Evolutionary conservation across 2,797 vertebrate species (phyloP).

Genomic region (Cryptoblepharus egeriae): DNA sequence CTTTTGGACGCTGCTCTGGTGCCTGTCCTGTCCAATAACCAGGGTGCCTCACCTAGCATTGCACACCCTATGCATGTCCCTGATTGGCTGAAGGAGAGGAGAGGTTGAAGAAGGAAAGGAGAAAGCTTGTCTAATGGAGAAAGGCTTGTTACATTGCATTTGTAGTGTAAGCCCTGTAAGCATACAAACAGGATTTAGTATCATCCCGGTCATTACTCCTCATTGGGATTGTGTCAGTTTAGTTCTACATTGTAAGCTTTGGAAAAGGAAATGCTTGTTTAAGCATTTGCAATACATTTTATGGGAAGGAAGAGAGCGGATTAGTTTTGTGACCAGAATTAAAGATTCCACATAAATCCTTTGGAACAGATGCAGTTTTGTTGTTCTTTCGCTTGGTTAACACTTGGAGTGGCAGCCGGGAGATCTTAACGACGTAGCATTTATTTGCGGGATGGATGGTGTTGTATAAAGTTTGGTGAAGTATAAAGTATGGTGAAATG

Average conservation of each 20-base stretch:
- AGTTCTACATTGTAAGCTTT: constrained; percentile 23
- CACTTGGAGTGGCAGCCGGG: background rate
- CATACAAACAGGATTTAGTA: constrained; percentile 52
- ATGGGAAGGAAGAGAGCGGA: constrained; percentile 24
- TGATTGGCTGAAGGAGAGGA: constrained; percentile 30
- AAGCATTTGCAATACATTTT: constrained; percentile 1
- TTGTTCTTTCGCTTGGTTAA: background rate
- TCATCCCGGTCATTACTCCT: constrained; percentile 2
- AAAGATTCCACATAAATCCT: constrained; percentile 41
- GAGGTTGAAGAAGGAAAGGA: background rate
- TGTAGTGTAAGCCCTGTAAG: background rate
- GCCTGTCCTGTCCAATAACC: too few relatives aligned
- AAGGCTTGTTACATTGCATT: background rate
- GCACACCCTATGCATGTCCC: constrained; percentile 24
- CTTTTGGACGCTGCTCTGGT: too few relatives aligned
- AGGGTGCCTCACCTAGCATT: constrained; percentile 49
- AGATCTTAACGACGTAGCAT: background rate
- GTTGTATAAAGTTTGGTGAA: too few relatives aligned
- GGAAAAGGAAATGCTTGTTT: constrained; percentile 30
- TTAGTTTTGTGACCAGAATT: constrained; percentile 16
- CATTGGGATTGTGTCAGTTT: constrained; percentile 52
- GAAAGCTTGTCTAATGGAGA: background rate
- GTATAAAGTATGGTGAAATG: background rate
- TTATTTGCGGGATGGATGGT: background rate
- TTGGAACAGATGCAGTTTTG: background rate